A percentile compares a stretch with the other conserved stretches of the same genome.
Evolutionary conservation across 2,113 vertebrate genomes (phyloP).

Genomic region (Ascaphus truei): DNA sequence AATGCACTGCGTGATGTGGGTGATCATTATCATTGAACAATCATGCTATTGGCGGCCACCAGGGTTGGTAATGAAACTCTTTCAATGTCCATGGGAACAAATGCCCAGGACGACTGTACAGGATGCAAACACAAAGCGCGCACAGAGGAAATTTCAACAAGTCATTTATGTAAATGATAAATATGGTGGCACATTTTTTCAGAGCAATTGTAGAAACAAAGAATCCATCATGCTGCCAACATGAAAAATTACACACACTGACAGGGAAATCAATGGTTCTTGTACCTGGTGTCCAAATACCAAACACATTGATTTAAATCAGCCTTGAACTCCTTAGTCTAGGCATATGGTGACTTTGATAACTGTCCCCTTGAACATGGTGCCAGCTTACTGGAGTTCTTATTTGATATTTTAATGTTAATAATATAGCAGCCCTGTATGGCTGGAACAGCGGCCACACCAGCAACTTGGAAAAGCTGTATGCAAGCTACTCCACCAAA

Average conservation of each 20-base stretch:
- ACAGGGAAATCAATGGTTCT: conserved; percentile 17
- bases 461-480: too few species aligned
- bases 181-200: not conserved
- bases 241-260: conserved; percentile 3
- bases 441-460: too few species aligned
- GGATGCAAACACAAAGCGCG: not conserved
- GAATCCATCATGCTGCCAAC: conserved; percentile 7
- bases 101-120: not conserved
- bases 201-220: not conserved
- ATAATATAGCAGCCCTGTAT: too few species aligned
- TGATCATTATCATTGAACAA: too few species aligned
- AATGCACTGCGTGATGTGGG: too few species aligned
- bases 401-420: too few species aligned
- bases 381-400: too few species aligned
- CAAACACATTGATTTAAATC: conserved; percentile 28
- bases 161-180: not conserved
- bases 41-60: too few species aligned
- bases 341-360: not conserved
- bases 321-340: conserved; percentile 21
- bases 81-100: not conserved
- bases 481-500: too few species aligned
- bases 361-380: conserved; percentile 14
- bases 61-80: too few species aligned
- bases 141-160: not conserved
- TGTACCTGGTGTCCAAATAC: conserved; percentile 1